A percentile compares a stretch with the other conserved stretches of the same genome.
phyloP scores from a whole-genome alignment of 2,113 vertebrate species.

The Pipa parva region DNA sequence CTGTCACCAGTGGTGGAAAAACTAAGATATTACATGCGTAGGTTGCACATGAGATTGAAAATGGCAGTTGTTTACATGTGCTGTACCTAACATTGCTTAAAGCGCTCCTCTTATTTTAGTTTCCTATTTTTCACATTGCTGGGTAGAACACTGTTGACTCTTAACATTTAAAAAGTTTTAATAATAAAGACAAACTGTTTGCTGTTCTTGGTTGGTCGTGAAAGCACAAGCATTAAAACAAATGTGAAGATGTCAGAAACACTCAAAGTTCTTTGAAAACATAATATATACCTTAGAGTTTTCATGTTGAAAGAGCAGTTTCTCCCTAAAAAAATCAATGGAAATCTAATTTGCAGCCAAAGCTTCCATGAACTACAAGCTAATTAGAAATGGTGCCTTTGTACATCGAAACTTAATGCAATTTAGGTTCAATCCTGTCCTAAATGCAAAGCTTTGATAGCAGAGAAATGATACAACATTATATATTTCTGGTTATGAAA shows the following conservation, averaged over 20 bases:
- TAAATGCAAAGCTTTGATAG: background rate
- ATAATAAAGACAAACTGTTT: background rate
- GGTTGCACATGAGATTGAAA: constrained; percentile 24
- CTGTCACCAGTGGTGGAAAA: constrained; percentile 32
- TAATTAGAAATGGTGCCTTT: background rate
- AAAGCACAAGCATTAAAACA: background rate
- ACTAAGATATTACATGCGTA: constrained; percentile 23
- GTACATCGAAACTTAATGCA: background rate
- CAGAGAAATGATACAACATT: background rate
- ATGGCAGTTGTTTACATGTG: constrained; percentile 35
- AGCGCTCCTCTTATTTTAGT: constrained; percentile 10
- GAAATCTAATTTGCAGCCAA: background rate
- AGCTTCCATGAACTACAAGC: background rate
- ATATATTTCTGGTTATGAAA: background rate
- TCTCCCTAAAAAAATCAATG: background rate
- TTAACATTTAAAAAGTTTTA: constrained; percentile 22
- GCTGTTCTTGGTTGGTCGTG: background rate
- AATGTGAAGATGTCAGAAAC: background rate
- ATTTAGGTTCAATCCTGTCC: background rate
- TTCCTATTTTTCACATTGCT: constrained; percentile 17
- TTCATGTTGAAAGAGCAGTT: background rate
- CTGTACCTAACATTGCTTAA: constrained; percentile 14
- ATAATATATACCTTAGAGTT: background rate
- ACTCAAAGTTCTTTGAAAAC: background rate
- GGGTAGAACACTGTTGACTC: constrained; percentile 2